Base-by-base conservation (phyloP, 2,113 vertebrate species). In the Meriones unguiculatus region DNA sequence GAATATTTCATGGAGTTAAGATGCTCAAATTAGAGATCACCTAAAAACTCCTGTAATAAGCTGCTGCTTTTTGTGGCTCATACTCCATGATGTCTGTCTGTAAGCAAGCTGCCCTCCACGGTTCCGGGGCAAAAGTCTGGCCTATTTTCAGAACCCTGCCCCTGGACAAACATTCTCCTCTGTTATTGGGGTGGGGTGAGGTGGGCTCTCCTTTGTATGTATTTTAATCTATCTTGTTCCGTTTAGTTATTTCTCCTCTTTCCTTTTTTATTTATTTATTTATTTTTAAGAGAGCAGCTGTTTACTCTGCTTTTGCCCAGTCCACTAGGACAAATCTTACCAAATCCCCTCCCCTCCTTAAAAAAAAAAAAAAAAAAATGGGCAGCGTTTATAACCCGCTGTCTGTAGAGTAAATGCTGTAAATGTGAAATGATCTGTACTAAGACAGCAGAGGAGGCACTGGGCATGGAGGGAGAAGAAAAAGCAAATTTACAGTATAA, bases 241-340 rank as follows among this genome's bases (percentile, higher is more conserved):
- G 88, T 62, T 93, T 88, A 91, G 38, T 82, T n/a, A 25, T n/a
- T 90, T 82, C 76, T 81, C 17, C 5, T 15, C 50, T 92, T 54
- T 87, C 25, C 1, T 54, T 54, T 54, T 20, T 0, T 57, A 41
- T 41, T 46, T 46, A 46, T 46, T 84, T 32, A 25, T 32, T 89
- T 41, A 8, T 38, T 57, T 84, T 96, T 90, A 10, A 50, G 59
- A 89, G 73, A 78, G 72, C 86, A 95, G 82, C 90, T 59, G 57
- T 87, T 78, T 2, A 20, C 46, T n/a, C 35, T 12, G 46, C 0
- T 0, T 90, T 92, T 77, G 89, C 77, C 57, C 22, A 57, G 76
- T 87, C 86, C 82, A 62, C 73, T 64, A 91, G 90, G 81, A 89
- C 57, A 91, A 96, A 87, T 95, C 94, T 92, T 6, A 41, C 82